phyloP scores from a whole-genome alignment of 1,140 invertebrate genomes.

The Ridgeia piscesae region DNA sequence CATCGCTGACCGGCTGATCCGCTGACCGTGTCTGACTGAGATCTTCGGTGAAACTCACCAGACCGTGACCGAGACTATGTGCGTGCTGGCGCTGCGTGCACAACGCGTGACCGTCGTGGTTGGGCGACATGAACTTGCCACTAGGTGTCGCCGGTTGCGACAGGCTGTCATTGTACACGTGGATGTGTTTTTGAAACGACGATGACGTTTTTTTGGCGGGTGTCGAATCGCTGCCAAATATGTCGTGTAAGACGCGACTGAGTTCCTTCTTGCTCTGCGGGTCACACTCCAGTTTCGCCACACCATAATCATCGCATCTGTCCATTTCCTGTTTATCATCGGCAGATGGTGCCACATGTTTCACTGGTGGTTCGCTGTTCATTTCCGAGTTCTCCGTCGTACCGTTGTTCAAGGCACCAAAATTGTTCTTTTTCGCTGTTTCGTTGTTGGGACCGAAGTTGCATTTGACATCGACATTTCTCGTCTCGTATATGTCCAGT shows the following conservation, averaged over 20 bases:
- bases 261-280: background rate
- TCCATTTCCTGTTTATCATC: background rate
- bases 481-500: background rate
- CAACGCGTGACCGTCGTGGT: background rate
- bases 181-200: background rate
- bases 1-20: background rate
- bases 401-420: background rate
- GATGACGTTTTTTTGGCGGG: background rate
- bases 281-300: background rate
- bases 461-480: background rate
- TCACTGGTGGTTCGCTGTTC: background rate
- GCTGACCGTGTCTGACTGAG: background rate
- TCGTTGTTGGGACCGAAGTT: background rate
- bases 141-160: background rate
- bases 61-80: background rate
- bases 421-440: background rate
- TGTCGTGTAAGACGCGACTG: background rate
- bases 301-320: background rate
- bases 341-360: background rate
- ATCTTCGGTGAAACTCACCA: conserved; percentile 2
- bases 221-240: background rate
- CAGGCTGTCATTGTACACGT: background rate
- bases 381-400: background rate
- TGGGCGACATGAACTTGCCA: conserved; percentile 1
- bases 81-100: background rate